phyloP scores from a whole-genome alignment of 2,888 invertebrate species.

The Teleogryllus oceanicus region DNA sequence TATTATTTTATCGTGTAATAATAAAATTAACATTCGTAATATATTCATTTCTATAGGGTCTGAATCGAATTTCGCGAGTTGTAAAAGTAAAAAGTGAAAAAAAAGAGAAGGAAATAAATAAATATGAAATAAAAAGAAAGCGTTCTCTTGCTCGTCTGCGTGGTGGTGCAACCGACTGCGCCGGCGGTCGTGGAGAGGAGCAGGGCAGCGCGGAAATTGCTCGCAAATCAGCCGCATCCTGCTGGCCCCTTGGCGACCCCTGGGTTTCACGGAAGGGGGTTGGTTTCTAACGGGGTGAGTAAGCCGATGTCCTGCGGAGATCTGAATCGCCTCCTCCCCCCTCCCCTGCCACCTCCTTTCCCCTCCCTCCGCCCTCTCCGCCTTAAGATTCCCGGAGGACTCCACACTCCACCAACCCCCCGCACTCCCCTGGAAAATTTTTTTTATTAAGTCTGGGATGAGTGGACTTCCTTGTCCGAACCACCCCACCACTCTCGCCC shows the following conservation, averaged over 20 bases:
- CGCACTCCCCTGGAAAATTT: neutral
- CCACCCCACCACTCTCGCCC: neutral
- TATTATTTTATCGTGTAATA: no score
- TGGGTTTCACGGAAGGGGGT: neutral
- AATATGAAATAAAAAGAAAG: no score
- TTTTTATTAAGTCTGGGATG: conserved; percentile 9
- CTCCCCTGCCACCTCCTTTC: neutral
- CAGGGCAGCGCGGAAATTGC: no score
- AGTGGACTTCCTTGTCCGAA: conserved; percentile 9
- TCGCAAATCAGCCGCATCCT: no score
- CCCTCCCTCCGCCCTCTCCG: neutral
- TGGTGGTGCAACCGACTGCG: no score
- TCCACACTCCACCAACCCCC: neutral
- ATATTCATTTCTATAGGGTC: no score
- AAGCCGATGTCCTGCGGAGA: neutral
- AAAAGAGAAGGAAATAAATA: no score
- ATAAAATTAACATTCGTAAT: no score
- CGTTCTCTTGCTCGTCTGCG: no score
- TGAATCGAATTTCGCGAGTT: no score
- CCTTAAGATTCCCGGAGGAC: neutral
- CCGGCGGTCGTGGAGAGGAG: no score
- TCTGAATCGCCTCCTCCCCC: neutral
- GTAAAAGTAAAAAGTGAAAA: no score
- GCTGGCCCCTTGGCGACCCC: neutral
- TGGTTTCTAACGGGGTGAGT: neutral